Conservation (phyloP, 2,797 vertebrate genomes). For the Macropodus opercularis region DNA sequence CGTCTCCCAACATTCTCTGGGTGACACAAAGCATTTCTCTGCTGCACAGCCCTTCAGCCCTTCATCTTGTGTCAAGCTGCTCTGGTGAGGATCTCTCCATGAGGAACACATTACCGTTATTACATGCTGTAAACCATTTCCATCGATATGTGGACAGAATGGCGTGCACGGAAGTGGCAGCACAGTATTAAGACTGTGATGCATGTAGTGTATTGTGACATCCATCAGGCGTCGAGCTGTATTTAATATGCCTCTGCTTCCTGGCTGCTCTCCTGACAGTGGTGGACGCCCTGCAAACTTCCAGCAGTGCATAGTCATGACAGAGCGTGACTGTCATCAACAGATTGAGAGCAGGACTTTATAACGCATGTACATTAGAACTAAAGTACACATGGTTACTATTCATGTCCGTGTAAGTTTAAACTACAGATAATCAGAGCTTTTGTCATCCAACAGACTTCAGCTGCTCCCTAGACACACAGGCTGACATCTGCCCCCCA, state of each 20-base stretch:
- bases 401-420: neutral
- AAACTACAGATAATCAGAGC: neutral
- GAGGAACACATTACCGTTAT: conserved; percentile 66
- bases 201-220: conserved; percentile 56
- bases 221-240: conserved; percentile 48
- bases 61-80: conserved; percentile 15
- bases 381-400: neutral
- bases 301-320: conserved; percentile 13
- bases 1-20: conserved; percentile 6
- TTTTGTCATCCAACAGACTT: neutral
- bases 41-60: neutral
- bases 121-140: conserved; percentile 68
- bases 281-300: conserved; percentile 15
- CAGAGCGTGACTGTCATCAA: conserved; percentile 17
- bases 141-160: conserved; percentile 44
- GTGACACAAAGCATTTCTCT: neutral
- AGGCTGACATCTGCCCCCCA: neutral
- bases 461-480: neutral
- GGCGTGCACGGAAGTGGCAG: conserved; percentile 41
- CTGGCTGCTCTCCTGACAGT: conserved; percentile 23
- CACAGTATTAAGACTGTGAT: conserved; percentile 53
- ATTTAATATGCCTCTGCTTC: conserved; percentile 40
- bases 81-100: conserved; percentile 39
- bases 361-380: conserved; percentile 11
- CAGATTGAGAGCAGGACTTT: conserved; percentile 22